These are phyloP conservation scores for Parotocinclus haroldoi DNA, from an alignment of 2,797 vertebrate species.

Conservation along the genomic window DNA sequence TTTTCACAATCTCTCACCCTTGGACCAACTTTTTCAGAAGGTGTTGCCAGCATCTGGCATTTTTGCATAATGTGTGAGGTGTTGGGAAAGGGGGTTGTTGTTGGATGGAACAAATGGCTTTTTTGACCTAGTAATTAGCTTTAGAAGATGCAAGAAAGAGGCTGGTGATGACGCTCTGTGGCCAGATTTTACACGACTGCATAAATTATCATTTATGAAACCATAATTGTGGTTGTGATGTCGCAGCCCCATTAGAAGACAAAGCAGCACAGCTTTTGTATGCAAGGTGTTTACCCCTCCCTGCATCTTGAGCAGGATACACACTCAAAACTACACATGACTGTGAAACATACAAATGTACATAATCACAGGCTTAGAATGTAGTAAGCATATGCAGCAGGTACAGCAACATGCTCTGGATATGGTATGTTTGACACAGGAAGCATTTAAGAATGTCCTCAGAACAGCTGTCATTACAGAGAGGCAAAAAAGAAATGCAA, in stretches of 20 bases:
- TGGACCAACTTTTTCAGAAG: constrained; percentile 68
- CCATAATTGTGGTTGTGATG: constrained; percentile 68
- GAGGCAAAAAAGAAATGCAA: constrained; percentile 84
- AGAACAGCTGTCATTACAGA: constrained; percentile 90
- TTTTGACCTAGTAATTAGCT: constrained; percentile 79
- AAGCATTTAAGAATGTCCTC: constrained; percentile 70
- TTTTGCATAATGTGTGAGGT: constrained; percentile 76
- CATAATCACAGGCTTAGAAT: background rate
- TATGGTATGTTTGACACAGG: constrained; percentile 78
- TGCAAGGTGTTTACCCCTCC: constrained; percentile 30
- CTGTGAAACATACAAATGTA: constrained; percentile 5
- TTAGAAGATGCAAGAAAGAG: constrained; percentile 68
- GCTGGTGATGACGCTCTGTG: constrained; percentile 66
- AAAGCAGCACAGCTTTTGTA: constrained; percentile 31
- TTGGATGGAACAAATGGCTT: constrained; percentile 77
- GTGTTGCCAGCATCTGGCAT: constrained; percentile 77
- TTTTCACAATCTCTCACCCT: constrained; percentile 52
- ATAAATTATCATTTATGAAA: constrained; percentile 76
- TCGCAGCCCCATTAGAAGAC: constrained; percentile 48
- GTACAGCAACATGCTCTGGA: constrained; percentile 54
- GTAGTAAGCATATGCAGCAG: constrained; percentile 19
- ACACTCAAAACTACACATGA: constrained; percentile 26
- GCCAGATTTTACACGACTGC: constrained; percentile 65
- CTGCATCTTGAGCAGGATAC: constrained; percentile 11
- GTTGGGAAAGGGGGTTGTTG: constrained; percentile 68